A percentile compares a stretch with the other conserved stretches of the same genome.
phyloP scores from a whole-genome alignment of 2,113 vertebrate genomes.

The Spheniscus mendiculus region DNA sequence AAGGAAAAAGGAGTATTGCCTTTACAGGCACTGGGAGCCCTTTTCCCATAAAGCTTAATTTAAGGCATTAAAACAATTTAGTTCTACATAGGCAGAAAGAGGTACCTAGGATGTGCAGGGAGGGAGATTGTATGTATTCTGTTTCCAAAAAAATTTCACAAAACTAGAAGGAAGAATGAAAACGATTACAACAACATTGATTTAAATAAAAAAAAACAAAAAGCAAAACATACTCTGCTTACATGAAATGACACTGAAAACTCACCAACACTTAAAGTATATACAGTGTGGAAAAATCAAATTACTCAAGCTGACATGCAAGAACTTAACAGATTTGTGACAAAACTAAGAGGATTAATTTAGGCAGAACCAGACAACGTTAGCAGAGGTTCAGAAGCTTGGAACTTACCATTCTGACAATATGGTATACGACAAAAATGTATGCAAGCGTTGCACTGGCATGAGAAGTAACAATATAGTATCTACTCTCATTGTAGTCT shows the following conservation, averaged over 20 bases:
- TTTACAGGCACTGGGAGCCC: background rate
- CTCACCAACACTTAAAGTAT: background rate
- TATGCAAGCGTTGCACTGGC: background rate
- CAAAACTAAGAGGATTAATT: background rate
- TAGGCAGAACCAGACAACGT: background rate
- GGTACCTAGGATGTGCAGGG: background rate
- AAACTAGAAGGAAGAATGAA: background rate
- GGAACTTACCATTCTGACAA: background rate
- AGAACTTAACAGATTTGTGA: background rate
- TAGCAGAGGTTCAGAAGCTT: background rate
- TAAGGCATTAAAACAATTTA: background rate
- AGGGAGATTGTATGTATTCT: background rate
- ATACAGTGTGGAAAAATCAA: background rate
- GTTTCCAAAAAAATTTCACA: background rate
- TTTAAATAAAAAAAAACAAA: background rate
- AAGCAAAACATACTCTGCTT: background rate
- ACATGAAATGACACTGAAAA: background rate
- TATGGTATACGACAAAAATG: background rate
- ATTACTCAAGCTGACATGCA: background rate
- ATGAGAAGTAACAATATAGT: fast-evolving
- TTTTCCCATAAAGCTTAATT: background rate
- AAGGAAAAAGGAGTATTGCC: background rate
- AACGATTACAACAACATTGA: background rate
- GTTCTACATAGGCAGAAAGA: background rate
- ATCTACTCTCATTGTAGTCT: background rate